These are phyloP conservation scores for Caiman crocodilus DNA, from an alignment of 2,797 vertebrate species.

Conservation along the genomic window DNA sequence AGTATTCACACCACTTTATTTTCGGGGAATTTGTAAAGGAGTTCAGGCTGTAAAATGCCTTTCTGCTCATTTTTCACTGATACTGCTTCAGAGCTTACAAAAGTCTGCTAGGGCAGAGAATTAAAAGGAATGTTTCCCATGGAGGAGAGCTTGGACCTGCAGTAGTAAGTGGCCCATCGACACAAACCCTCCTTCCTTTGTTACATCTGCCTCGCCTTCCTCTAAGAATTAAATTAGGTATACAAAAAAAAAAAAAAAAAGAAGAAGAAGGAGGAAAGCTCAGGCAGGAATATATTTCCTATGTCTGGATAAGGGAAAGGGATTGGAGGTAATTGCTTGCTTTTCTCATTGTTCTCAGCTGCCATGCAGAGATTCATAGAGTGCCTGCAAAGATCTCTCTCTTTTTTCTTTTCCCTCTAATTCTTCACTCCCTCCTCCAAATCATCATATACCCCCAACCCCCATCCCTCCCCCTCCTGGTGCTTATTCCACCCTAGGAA, in stretches of 20 bases:
- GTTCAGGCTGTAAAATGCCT: slow-evolving; percentile 56
- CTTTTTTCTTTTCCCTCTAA: slow-evolving; percentile 76
- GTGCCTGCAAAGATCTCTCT: slow-evolving; percentile 81
- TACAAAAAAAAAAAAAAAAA: slow-evolving; percentile 78
- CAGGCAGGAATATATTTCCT: slow-evolving; percentile 93
- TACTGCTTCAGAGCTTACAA: slow-evolving; percentile 51
- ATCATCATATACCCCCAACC: slow-evolving; percentile 66
- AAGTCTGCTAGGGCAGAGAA: slow-evolving; percentile 47
- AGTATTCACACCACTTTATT: slow-evolving; percentile 55
- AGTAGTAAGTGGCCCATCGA: slow-evolving; percentile 86
- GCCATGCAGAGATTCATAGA: slow-evolving; percentile 87
- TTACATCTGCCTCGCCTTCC: slow-evolving; percentile 92
- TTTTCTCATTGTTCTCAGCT: slow-evolving; percentile 87
- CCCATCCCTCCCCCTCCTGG: slow-evolving; percentile 74
- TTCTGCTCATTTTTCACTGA: slow-evolving; percentile 65
- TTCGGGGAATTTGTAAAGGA: slow-evolving; percentile 55
- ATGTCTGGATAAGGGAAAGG: slow-evolving; percentile 91
- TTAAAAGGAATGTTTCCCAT: slow-evolving; percentile 35
- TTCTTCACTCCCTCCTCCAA: slow-evolving; percentile 72
- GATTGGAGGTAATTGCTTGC: slow-evolving; percentile 97
- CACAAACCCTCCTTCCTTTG: slow-evolving; percentile 90
- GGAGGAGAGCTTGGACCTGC: slow-evolving; percentile 69
- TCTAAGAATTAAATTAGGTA: slow-evolving; percentile 94
- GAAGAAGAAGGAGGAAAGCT: slow-evolving; percentile 72
- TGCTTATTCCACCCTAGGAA: slow-evolving; percentile 81